These are phyloP conservation scores for Leptatherina wallacei DNA, from an alignment of 2,797 vertebrate species.

Conservation along the genomic window DNA sequence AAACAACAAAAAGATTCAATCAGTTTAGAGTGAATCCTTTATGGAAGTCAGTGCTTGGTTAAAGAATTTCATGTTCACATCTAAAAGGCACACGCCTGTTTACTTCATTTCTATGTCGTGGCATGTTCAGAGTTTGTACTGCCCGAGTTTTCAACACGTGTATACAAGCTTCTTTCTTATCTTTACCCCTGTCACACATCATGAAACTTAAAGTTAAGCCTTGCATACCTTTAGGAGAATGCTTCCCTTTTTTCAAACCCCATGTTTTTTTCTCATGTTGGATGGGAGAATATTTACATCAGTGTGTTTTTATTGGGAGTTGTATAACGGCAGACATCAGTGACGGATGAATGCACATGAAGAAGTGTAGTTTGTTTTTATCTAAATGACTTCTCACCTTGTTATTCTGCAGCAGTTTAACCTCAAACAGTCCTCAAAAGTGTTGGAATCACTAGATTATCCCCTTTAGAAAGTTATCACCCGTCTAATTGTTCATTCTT, in stretches of 20 bases:
- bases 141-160: too few species aligned
- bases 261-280: too few species aligned
- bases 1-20: too few species aligned
- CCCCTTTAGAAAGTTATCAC: not conserved
- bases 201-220: too few species aligned
- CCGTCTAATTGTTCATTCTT: not conserved
- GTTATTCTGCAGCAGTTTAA: not conserved
- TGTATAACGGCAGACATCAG: not conserved
- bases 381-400: constrained; percentile 1
- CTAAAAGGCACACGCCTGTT: too few species aligned
- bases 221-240: too few species aligned
- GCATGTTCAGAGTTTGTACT: too few species aligned
- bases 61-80: too few species aligned
- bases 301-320: not conserved
- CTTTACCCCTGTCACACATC: too few species aligned
- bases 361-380: constrained; percentile 10
- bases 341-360: not conserved
- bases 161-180: too few species aligned
- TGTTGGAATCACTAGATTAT: not conserved
- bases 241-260: too few species aligned
- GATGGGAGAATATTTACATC: not conserved
- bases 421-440: not conserved
- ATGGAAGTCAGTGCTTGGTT: not conserved
- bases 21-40: not conserved
- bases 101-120: too few species aligned